These are phyloP conservation scores for Nephrotoma flavescens DNA, from an alignment of 2,888 invertebrate genomes.

Conservation along the genomic window DNA sequence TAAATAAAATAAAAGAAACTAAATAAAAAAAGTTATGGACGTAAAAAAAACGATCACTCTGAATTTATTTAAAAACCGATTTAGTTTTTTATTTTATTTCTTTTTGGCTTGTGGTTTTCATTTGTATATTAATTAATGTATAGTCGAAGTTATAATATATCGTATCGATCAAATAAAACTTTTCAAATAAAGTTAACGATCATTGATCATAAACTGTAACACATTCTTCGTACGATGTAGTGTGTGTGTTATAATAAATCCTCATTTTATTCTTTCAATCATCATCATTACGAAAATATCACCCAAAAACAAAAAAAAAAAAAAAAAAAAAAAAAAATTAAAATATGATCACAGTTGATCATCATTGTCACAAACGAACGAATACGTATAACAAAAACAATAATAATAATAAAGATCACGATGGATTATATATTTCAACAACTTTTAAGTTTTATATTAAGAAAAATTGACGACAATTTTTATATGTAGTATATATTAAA, in stretches of 20 bases:
- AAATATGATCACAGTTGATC: neutral
- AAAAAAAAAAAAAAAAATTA: neutral
- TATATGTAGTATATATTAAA: neutral
- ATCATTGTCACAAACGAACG: neutral
- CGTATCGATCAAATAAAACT: neutral
- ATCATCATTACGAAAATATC: neutral
- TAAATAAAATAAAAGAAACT: neutral
- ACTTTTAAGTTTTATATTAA: neutral
- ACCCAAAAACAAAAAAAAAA: neutral
- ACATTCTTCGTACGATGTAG: neutral
- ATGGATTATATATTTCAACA: neutral
- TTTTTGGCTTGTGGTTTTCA: neutral
- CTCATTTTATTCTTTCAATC: neutral
- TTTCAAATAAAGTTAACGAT: neutral
- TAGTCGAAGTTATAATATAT: neutral
- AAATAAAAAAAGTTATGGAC: neutral
- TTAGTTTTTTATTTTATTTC: neutral
- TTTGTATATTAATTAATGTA: neutral
- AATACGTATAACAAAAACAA: neutral
- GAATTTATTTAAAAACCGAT: neutral
- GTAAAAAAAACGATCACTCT: neutral
- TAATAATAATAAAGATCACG: neutral
- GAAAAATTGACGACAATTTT: neutral
- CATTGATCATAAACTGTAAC: neutral
- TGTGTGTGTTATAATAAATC: neutral